Percentiles rank a stretch among this genome's conserved stretches.
Conservation (phyloP, 2,113 vertebrate genomes). For the Lanius ludovicianus region DNA sequence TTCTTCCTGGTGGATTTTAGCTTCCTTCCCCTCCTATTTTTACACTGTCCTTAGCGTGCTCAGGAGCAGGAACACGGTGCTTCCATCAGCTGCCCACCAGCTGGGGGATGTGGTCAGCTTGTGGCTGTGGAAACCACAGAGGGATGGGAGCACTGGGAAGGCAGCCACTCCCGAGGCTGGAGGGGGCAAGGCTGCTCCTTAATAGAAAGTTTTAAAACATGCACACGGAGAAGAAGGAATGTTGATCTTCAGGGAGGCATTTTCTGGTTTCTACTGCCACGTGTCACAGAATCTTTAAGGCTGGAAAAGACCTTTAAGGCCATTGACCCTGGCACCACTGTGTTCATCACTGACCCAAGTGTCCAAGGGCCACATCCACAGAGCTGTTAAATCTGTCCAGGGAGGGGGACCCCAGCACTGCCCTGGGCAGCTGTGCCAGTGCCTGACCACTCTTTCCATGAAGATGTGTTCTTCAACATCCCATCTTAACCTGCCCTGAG, state of each 20-base stretch:
- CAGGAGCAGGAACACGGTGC: neutral
- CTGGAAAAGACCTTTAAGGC: neutral
- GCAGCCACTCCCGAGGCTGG: rapidly evolving
- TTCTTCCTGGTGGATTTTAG: neutral
- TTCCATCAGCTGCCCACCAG: neutral
- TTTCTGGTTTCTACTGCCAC: neutral
- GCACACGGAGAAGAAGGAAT: rapidly evolving
- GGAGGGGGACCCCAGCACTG: neutral
- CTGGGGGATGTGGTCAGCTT: neutral
- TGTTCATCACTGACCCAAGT: neutral
- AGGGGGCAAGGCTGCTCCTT: neutral
- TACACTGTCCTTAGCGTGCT: neutral
- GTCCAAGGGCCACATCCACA: too few species aligned
- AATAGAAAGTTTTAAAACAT: rapidly evolving
- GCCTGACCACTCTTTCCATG: neutral
- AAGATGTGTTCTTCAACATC: neutral
- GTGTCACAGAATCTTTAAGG: neutral
- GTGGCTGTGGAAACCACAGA: neutral
- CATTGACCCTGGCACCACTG: neutral
- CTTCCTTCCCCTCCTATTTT: neutral
- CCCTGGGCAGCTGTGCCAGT: neutral
- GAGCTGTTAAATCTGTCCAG: neutral
- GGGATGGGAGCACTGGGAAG: neutral
- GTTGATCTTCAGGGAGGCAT: neutral
- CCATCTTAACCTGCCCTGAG: rapidly evolving